Evolutionary conservation across 1,140 invertebrate species (phyloP).

Genomic region (Melanaphis sacchari): DNA sequence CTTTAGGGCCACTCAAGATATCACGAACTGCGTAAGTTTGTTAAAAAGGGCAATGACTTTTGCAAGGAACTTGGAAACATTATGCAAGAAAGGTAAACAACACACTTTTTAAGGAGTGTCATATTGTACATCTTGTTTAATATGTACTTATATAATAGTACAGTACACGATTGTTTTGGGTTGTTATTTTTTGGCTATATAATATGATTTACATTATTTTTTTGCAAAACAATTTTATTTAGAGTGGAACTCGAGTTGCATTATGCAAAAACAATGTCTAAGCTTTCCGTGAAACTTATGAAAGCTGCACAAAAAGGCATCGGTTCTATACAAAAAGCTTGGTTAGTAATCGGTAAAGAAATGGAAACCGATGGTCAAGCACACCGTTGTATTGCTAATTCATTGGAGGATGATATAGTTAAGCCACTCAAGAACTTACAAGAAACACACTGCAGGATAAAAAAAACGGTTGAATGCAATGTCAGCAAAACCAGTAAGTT

Average conservation of each 20-base stretch:
- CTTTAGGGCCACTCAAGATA: conserved; percentile 89
- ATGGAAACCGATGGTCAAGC: conserved; percentile 89
- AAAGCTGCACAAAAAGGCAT: conserved; percentile 78
- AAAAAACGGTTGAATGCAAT: conserved; percentile 71
- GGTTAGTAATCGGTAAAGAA: conserved; percentile 87
- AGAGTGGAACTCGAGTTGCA: conserved; percentile 88
- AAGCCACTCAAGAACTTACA: conserved; percentile 81
- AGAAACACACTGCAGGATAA: conserved; percentile 76
- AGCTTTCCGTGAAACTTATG: conserved; percentile 83
- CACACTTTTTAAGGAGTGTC: not conserved
- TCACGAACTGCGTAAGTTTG: conserved; percentile 87
- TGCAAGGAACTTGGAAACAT: conserved; percentile 89
- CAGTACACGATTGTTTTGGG: not conserved
- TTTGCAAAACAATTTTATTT: conserved; percentile 57
- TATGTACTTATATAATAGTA: not conserved
- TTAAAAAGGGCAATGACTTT: conserved; percentile 93
- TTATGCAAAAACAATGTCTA: conserved; percentile 89
- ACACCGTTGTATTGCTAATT: conserved; percentile 80
- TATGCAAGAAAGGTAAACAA: conserved; percentile 83
- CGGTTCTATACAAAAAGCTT: conserved; percentile 85
- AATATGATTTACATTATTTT: conserved; percentile 40
- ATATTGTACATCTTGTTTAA: not conserved
- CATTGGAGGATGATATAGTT: conserved; percentile 85
- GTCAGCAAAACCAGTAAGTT: conserved; percentile 74
- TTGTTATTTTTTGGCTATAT: not conserved